A percentile compares a stretch with the other conserved stretches of the same genome.
phyloP scores from a whole-genome alignment of 1,140 invertebrate species.

The Apis cerana region DNA sequence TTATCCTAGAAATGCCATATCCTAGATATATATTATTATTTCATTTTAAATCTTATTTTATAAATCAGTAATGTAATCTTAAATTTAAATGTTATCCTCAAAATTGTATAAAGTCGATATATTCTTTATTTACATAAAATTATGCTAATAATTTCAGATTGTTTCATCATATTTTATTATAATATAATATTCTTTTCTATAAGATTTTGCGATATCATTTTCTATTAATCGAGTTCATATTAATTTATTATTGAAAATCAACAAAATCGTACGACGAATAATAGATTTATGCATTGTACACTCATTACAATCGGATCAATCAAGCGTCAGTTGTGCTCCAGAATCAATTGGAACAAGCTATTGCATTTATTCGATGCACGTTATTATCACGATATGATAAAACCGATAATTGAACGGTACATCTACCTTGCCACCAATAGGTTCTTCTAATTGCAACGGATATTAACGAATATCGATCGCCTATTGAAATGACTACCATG shows the following conservation, averaged over 20 bases:
- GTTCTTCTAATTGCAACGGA: constrained; percentile 55
- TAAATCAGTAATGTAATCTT: neutral
- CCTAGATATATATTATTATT: neutral
- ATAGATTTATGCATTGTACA: constrained; percentile 43
- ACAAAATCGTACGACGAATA: constrained; percentile 27
- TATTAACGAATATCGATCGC: constrained; percentile 62
- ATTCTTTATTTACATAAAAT: too few species aligned
- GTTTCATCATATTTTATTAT: too few species aligned
- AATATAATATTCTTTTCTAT: too few species aligned
- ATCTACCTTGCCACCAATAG: constrained; percentile 52
- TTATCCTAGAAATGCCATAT: constrained; percentile 24
- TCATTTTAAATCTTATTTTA: neutral
- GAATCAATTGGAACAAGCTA: constrained; percentile 56
- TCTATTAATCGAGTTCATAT: neutral
- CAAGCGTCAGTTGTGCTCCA: constrained; percentile 42
- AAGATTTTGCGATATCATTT: too few species aligned
- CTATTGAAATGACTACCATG: constrained; percentile 16
- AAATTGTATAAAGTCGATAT: too few species aligned
- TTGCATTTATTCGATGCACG: constrained; percentile 55
- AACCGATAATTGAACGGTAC: constrained; percentile 64
- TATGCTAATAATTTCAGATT: too few species aligned
- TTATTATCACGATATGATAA: constrained; percentile 64
- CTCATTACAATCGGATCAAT: constrained; percentile 50
- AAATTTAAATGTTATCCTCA: neutral
- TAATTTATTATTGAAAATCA: neutral